Percentiles rank a stretch among this genome's conserved stretches.
Evolutionary conservation across 2,113 vertebrate genomes (phyloP).

Genomic region (Cricetomys ansorgei): DNA sequence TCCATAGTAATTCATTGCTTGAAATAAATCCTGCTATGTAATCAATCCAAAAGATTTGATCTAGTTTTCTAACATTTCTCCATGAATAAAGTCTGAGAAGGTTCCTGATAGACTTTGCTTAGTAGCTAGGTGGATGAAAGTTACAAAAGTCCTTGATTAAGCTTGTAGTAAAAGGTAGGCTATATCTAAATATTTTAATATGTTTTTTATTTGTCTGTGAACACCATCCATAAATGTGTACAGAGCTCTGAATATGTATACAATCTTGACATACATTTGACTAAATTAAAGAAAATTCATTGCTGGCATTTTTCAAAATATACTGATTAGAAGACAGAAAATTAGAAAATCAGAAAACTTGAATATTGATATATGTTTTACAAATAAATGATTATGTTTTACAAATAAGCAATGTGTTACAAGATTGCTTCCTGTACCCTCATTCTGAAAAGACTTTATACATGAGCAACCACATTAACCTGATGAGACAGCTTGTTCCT

Average conservation of each 20-base stretch:
- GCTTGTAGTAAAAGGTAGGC: not conserved
- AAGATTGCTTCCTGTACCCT: not conserved
- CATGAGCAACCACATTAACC: not conserved
- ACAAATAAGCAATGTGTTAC: not conserved
- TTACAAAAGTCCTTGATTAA: not conserved
- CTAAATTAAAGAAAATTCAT: not conserved
- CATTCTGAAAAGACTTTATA: not conserved
- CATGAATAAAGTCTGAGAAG: not conserved
- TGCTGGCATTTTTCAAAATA: not conserved
- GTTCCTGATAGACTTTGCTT: not conserved
- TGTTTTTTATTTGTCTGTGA: not conserved
- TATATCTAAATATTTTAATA: not conserved
- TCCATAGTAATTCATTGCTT: not conserved
- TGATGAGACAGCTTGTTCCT: not conserved
- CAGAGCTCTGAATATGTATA: not conserved
- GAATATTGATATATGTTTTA: not conserved
- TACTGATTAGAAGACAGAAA: not conserved
- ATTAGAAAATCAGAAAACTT: not conserved
- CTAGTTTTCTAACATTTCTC: conserved; percentile 18
- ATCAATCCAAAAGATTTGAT: conserved; percentile 8
- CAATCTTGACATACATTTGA: not conserved
- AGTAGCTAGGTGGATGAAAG: conserved; percentile 40
- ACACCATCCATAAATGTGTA: not conserved
- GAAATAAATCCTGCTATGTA: not conserved
- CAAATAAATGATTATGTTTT: too few relatives aligned